Evolutionary conservation across 2,113 vertebrate genomes (phyloP).

Genomic region (Cyrtonyx montezumae): DNA sequence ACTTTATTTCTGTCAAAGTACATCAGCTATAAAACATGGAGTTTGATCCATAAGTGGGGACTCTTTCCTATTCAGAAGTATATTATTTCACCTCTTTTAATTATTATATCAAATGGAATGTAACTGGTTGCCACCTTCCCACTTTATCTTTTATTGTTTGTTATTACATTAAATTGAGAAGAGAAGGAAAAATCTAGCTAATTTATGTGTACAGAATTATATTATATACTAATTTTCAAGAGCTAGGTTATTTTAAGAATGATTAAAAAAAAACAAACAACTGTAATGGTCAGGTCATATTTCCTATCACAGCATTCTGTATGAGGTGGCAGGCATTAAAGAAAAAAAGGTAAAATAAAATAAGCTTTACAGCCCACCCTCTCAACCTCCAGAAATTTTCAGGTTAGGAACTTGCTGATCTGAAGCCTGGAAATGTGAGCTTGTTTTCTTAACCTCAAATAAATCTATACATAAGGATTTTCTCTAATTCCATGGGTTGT

Average conservation of each 20-base stretch:
- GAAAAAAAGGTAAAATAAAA: neutral
- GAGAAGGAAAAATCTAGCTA: neutral
- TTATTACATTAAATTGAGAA: neutral
- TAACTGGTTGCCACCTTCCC: neutral
- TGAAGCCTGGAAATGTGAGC: neutral
- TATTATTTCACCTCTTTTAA: neutral
- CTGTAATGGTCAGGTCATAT: neutral
- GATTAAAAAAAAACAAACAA: neutral
- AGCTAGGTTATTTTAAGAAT: neutral
- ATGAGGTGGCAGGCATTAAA: neutral
- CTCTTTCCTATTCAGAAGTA: slow-evolving; percentile 2
- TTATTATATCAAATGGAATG: neutral
- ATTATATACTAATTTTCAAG: neutral
- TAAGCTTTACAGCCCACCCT: neutral
- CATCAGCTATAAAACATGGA: neutral
- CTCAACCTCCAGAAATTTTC: neutral
- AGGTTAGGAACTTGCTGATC: neutral
- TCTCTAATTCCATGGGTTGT: neutral
- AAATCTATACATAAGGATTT: neutral
- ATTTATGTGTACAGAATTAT: neutral
- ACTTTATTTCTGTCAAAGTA: slow-evolving; percentile 28
- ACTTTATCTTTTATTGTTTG: neutral
- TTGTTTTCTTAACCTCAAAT: neutral
- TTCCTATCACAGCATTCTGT: neutral
- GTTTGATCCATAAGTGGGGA: neutral